Evolutionary conservation across 2,888 invertebrate genomes (phyloP).

Genomic region (Sarcophaga rosellei): DNA sequence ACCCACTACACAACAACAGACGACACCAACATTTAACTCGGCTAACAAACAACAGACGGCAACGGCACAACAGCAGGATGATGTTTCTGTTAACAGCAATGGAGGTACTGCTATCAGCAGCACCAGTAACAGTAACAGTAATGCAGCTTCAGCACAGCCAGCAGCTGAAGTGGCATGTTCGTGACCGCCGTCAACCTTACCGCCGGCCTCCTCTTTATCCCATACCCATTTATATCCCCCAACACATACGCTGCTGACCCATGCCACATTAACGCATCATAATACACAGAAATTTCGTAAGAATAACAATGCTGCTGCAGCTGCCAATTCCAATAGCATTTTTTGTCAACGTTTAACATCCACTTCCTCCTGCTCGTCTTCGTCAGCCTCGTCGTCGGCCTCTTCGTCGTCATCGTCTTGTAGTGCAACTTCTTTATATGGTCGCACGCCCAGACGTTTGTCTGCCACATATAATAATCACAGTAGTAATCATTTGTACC

Average conservation of each 20-base stretch:
- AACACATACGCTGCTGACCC: slow-evolving; percentile 64
- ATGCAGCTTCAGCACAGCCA: slow-evolving; percentile 69
- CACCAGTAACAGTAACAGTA: slow-evolving; percentile 64
- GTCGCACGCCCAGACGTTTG: slow-evolving; percentile 57
- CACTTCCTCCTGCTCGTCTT: slow-evolving; percentile 54
- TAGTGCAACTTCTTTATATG: slow-evolving; percentile 53
- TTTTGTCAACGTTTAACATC: slow-evolving; percentile 76
- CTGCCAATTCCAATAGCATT: slow-evolving; percentile 79
- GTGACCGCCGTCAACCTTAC: slow-evolving; percentile 78
- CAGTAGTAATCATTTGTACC: slow-evolving; percentile 67
- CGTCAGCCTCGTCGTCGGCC: slow-evolving; percentile 28
- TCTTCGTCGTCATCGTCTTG: slow-evolving; percentile 15
- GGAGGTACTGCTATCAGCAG: slow-evolving; percentile 56
- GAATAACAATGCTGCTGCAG: slow-evolving; percentile 79
- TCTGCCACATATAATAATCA: slow-evolving; percentile 61
- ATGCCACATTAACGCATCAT: slow-evolving; percentile 61
- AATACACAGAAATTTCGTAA: slow-evolving; percentile 77
- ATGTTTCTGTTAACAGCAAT: slow-evolving; percentile 58
- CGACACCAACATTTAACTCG: slow-evolving; percentile 72
- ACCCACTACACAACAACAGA: slow-evolving; percentile 75
- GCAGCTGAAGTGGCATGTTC: slow-evolving; percentile 80
- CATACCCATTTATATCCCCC: slow-evolving; percentile 65
- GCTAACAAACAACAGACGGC: slow-evolving; percentile 40
- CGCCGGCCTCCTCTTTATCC: slow-evolving; percentile 58
- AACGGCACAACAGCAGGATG: slow-evolving; percentile 48